Base-by-base conservation (phyloP, 2,888 invertebrate genomes). In the Eulithis prunata region DNA sequence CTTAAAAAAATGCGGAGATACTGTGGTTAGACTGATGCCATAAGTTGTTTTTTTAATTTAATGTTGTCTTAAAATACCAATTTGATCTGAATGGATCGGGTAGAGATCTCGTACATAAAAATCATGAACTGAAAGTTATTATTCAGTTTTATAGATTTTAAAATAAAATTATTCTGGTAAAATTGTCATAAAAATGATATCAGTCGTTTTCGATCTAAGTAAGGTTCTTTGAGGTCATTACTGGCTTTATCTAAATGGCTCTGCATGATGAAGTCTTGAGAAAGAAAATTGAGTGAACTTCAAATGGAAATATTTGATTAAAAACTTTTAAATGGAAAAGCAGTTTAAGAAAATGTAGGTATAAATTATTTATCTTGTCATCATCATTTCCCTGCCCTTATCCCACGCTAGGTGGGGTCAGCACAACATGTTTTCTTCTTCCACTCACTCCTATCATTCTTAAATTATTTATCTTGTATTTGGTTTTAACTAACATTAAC, bases 251-350 rank as follows among this genome's bases (percentile, higher is more conserved):
- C 56, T 56, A 13, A 56, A 46, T 56, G 28, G 46, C n/a, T 56
- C 13, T 28, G 56, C 45, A 43, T 46, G 56, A 56, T 56, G 56
- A 46, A 56, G 28, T 46, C 46, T 32, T 56, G 32, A 56, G 46
- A 56, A 56, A 46, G 56, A 46, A 56, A 56, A 56, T 56, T 56
- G 43, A 55, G 43, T 55, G 13, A 41, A 54, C 4, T 21, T 38
- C 14, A 28, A 46, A 32, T 28, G 6, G 45, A 56, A 56, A 46
- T 32, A 55, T 61, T 55, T 47, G n/a, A 61, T 61, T 47, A 38
- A 14, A 54, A 61, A 47, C 47, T 61, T 61, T 61, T 53, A 43
- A 45, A 53, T 45, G 49, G 12, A 60, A 45, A 45, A 32, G 13
- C 45, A 47, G 43, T 53, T 14, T 3, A 21, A 6, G 11, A 59